These are phyloP conservation scores for Magallana angulata DNA, from an alignment of 1,140 invertebrate genomes.

Conservation along the genomic window DNA sequence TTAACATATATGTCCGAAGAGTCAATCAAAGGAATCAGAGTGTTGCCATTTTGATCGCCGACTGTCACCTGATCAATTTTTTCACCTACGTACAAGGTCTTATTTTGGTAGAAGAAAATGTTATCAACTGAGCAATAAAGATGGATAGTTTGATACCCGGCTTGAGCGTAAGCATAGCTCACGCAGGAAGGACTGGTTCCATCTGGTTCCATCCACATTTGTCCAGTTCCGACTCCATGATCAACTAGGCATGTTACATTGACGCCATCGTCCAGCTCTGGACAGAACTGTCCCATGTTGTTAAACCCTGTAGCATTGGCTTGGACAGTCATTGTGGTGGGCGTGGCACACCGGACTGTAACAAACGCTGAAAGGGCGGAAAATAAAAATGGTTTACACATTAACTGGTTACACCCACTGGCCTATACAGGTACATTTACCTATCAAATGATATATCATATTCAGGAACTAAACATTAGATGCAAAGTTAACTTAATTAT, in stretches of 20 bases:
- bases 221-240: slow-evolving; percentile 19
- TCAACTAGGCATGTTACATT: slow-evolving; percentile 45
- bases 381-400: too few species aligned
- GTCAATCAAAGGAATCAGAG: slow-evolving; percentile 27
- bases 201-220: slow-evolving; percentile 35
- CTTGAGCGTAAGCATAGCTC: slow-evolving; percentile 5
- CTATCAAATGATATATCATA: too few species aligned
- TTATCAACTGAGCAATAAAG: slow-evolving; percentile 14
- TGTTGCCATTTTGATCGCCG: background rate
- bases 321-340: slow-evolving; percentile 5
- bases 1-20: background rate
- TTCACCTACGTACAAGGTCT: slow-evolving; percentile 46
- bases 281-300: slow-evolving; percentile 32
- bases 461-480: too few species aligned
- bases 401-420: too few species aligned
- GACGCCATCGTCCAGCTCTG: slow-evolving; percentile 20
- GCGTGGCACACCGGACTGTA: slow-evolving; percentile 2
- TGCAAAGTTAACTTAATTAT: too few species aligned
- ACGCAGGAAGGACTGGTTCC: slow-evolving; percentile 6
- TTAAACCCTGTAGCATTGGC: slow-evolving; percentile 37
- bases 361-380: background rate
- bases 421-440: too few species aligned
- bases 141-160: slow-evolving; percentile 42
- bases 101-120: slow-evolving; percentile 13
- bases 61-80: slow-evolving; percentile 26